Percentiles rank a stretch among this genome's conserved stretches.
Conservation (phyloP, 2,797 vertebrate genomes). For the Pteropus rufus region DNA sequence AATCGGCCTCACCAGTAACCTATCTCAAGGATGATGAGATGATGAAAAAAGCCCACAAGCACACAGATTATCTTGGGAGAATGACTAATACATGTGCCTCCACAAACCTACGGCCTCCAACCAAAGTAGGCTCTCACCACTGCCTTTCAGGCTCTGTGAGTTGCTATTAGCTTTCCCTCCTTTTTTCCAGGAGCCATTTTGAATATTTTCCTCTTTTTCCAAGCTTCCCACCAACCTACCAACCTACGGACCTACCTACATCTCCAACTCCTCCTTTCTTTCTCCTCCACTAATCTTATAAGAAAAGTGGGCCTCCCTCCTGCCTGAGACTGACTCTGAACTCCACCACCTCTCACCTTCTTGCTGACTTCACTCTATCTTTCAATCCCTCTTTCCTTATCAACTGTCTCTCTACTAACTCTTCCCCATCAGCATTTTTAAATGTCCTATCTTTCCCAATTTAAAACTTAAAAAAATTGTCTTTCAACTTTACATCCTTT, state of each 20-base stretch:
- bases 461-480: conserved; percentile 1
- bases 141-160: background rate
- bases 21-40: background rate
- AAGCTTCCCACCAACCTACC: background rate
- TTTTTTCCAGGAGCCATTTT: background rate
- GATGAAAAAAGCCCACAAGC: background rate
- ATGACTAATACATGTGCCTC: background rate
- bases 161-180: background rate
- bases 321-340: background rate
- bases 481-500: background rate
- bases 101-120: background rate
- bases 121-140: background rate
- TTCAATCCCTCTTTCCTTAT: background rate
- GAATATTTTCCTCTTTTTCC: background rate
- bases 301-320: background rate
- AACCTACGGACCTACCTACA: background rate
- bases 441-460: background rate
- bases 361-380: background rate
- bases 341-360: background rate
- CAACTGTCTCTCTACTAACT: background rate
- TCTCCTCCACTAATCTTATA: background rate
- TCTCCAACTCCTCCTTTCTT: background rate
- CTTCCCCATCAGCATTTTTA: background rate
- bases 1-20: background rate
- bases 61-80: background rate